Evolutionary conservation across 2,888 invertebrate genomes (phyloP), one percentile per base, ranked within the genome.

Genomic region (Rotaria magnacalcarata): DNA sequence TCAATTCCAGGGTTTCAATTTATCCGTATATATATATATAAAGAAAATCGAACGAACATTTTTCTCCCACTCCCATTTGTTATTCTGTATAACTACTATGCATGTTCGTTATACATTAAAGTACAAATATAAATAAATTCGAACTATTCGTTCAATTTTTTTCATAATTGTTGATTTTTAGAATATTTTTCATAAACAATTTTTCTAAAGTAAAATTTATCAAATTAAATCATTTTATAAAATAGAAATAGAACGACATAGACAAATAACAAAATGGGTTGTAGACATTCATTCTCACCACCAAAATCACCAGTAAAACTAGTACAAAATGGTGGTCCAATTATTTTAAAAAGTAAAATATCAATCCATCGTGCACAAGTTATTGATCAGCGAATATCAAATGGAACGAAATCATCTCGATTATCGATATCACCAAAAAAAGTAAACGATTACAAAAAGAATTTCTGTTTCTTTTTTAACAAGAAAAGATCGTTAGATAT

Each of bases 301-400:
- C 27, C 34, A 19, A 34, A 14, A 67, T 41, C 67, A 41, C 67
- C 67, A 67, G 19, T 67, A 6, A 67, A 67, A 34, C 0, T 7
- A 67, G 34, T 19, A 16, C 34, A 19, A 67, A 67, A 34, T 67
- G 67, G 14, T 4, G 19, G 5, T 67, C 34, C 67, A 19, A 41
- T 67, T 27, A 27, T 67, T n/a, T 67, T 67, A 67, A 67, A 67
- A 67, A 67, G 67, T 67, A 67, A 67, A 34, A 67, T 67, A 34
- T 67, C 67, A 34, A 41, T 67, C 0, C 67, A 67, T 19, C 67
- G 34, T 67, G 19, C 67, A 34, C 67, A 67, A 67, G 27, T 67
- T 19, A 34, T 34, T 19, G 67, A 67, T 67, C 67, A 41, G 0
- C 67, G 27, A 34, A 41, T 16, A 34, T 16, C 34, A 67, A 27